Evolutionary conservation across 2,113 vertebrate genomes (phyloP).

Genomic region (Neodon shergylaensis): DNA sequence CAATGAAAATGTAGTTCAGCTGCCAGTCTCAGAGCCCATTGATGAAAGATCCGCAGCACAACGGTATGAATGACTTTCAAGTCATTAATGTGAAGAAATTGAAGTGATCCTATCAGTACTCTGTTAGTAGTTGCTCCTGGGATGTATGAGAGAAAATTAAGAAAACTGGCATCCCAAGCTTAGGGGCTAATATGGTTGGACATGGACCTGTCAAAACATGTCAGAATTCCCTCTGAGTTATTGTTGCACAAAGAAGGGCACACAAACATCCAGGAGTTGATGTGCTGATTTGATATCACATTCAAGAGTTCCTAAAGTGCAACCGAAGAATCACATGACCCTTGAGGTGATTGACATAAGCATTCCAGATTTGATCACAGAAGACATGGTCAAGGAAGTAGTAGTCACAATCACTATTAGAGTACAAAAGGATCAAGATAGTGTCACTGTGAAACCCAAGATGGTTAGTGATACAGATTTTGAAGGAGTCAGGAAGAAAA

Average conservation of each 20-base stretch:
- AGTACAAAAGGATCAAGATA: constrained; percentile 94
- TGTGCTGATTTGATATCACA: constrained; percentile 94
- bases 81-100: constrained; percentile 94
- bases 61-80: constrained; percentile 96
- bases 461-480: constrained; percentile 96
- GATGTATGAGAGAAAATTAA: constrained; percentile 97
- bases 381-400: constrained; percentile 96
- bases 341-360: constrained; percentile 95
- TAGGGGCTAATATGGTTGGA: constrained; percentile 95
- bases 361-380: constrained; percentile 96
- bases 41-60: constrained; percentile 95
- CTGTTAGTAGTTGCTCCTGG: constrained; percentile 96
- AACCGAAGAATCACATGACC: constrained; percentile 93
- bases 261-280: constrained; percentile 96
- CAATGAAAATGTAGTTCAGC: constrained; percentile 92
- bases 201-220: constrained; percentile 95
- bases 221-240: constrained; percentile 98
- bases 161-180: constrained; percentile 94
- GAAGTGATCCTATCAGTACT: constrained; percentile 93
- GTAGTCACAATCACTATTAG: constrained; percentile 92
- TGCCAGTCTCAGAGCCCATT: constrained; percentile 96
- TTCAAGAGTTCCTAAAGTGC: constrained; percentile 95
- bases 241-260: constrained; percentile 94
- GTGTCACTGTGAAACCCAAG: constrained; percentile 88
- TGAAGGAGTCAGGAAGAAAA: neutral